Evolutionary conservation across 1,140 invertebrate species (phyloP).

Genomic region (Euwallacea similis): DNA sequence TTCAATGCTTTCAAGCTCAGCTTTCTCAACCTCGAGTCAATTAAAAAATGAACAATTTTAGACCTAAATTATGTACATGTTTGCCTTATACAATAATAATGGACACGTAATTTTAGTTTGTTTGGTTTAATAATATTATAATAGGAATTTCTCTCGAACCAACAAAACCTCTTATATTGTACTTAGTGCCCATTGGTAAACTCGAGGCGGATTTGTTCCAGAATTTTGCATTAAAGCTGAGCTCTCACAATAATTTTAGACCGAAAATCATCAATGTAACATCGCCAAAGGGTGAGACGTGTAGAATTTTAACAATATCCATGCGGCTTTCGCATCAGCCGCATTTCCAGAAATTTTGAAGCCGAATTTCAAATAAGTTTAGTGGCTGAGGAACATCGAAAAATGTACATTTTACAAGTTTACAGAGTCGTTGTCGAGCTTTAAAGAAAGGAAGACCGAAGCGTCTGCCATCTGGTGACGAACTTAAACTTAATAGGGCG

Average conservation of each 20-base stretch:
- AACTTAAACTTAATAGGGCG: slow-evolving; percentile 49
- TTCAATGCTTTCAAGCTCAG: slow-evolving; percentile 1
- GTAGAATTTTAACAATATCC: slow-evolving; percentile 50
- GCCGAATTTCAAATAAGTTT: slow-evolving; percentile 48
- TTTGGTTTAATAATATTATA: too few species aligned
- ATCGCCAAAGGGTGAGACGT: slow-evolving; percentile 53
- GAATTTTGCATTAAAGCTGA: too few species aligned
- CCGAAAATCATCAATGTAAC: too few species aligned
- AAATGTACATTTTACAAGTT: slow-evolving; percentile 25
- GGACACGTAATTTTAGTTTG: neutral
- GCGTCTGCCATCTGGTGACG: slow-evolving; percentile 40
- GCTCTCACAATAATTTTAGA: too few species aligned
- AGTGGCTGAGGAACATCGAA: slow-evolving; percentile 43
- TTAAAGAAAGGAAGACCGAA: slow-evolving; percentile 46
- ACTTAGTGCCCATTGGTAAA: neutral
- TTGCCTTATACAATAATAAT: neutral
- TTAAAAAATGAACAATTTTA: neutral
- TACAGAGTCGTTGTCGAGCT: slow-evolving; percentile 48
- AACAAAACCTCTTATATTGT: neutral
- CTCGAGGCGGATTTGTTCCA: too few species aligned
- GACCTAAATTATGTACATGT: neutral
- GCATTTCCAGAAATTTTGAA: slow-evolving; percentile 55
- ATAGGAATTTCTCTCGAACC: too few species aligned
- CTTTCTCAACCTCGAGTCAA: neutral
- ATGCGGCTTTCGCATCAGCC: slow-evolving; percentile 45